Percentiles rank a stretch among this genome's conserved stretches.
Evolutionary conservation across 2,797 vertebrate genomes (phyloP).

Genomic region (Myotis planiceps): DNA sequence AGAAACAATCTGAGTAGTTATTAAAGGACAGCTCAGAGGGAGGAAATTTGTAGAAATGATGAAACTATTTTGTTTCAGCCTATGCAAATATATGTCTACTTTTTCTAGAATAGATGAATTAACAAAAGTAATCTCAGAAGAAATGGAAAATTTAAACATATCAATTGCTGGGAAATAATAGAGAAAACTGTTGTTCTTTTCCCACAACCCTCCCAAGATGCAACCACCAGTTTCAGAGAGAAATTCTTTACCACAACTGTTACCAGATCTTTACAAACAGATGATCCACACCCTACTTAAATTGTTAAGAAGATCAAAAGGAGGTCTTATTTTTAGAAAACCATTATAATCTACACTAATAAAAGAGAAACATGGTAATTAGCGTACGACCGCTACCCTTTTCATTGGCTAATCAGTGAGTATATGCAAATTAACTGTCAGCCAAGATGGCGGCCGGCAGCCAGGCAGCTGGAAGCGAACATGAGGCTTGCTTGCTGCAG

Average conservation of each 20-base stretch:
- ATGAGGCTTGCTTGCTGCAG: no score
- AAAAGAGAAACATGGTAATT: no score
- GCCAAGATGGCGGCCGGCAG: no score
- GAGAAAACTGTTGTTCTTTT: neutral
- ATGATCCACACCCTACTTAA: neutral
- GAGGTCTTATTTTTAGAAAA: neutral
- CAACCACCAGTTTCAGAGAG: neutral
- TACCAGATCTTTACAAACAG: slow-evolving; percentile 6
- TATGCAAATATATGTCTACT: neutral
- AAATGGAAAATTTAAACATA: neutral
- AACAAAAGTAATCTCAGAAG: neutral
- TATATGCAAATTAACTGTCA: no score
- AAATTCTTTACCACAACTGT: neutral
- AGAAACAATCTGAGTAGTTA: neutral
- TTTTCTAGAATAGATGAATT: neutral
- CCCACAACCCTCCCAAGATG: neutral
- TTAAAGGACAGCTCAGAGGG: neutral
- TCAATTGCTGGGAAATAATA: neutral
- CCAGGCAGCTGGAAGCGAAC: no score
- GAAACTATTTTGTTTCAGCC: neutral
- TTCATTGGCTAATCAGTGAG: no score
- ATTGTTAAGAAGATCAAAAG: neutral
- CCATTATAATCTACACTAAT: neutral
- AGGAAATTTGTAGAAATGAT: neutral
- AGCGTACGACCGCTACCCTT: no score